Base-by-base conservation (phyloP, 2,888 invertebrate genomes). In the Scaptomyza polygonia region DNA sequence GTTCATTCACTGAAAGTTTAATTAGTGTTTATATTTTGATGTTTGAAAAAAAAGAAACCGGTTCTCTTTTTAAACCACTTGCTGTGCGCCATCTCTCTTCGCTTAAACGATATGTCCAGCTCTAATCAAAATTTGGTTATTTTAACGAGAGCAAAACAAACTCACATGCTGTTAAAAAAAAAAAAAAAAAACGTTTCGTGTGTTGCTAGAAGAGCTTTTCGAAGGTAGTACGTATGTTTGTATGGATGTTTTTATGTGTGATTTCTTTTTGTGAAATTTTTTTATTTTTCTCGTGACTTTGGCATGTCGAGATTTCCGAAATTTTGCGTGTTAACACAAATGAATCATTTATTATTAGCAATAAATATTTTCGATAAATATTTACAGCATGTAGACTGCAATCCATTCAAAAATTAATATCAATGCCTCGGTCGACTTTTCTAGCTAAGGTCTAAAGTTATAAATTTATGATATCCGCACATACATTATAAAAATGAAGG, bases 261-360 rank as follows among this genome's bases (percentile, higher is more conserved):
- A 58, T 71, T 75, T 75, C 76, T 53, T 72, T 71, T 54, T 66
- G 64, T 40, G 59, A 73, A 61, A 72, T 55, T 56, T 14, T 14
- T n/a, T n/a, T 6, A 3, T n/a, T 34, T 66, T 67, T 49, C 72
- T 64, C 77, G 74, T 76, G 77, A 72, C 63, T 70, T 67, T 48
- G 71, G 51, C 71, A 42, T 62, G 51, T 52, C 42, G 25, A 43
- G 54, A 30, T 45, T 53, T 36, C 8, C 14, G 9, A 39, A n/a
- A 48, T 18, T 18, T n/a, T 39, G n/a, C 29, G 42, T 67, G 34
- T 52, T 66, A 70, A 34, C 71, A 56, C 49, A 44, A 39, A 9
- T 66, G 66, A 67, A 47, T 71, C 67, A 58, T 45, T 51, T 30
- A 44, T 56, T 49, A 36, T 21, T 27, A 9, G 32, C 16, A 29